Percentiles rank a stretch among this genome's conserved stretches.
phyloP scores from a whole-genome alignment of 2,113 vertebrate species.

The Typhlomys cinereus region DNA sequence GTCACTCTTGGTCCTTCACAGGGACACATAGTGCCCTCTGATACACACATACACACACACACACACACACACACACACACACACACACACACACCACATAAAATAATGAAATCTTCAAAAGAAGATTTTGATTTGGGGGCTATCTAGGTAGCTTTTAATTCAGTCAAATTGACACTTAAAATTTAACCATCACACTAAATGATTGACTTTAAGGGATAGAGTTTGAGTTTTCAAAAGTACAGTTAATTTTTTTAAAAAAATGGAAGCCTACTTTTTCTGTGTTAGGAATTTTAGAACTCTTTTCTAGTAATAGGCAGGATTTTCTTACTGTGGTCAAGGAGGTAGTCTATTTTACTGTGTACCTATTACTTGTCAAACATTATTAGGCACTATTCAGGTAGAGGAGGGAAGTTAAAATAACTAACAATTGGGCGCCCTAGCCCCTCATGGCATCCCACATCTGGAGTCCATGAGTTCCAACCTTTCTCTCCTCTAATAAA shows the following conservation, averaged over 20 bases:
- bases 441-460: no score
- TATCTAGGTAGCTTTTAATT: neutral
- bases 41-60: no score
- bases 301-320: conserved; percentile 6
- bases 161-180: neutral
- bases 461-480: no score
- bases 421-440: neutral
- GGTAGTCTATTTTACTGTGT: neutral
- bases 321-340: neutral
- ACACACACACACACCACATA: no score
- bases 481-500: no score
- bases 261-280: neutral
- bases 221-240: conserved; percentile 6
- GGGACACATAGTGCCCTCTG: no score
- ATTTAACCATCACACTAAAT: neutral
- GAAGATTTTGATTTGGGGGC: no score
- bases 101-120: no score
- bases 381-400: neutral
- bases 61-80: no score
- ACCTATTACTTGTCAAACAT: neutral
- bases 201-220: neutral
- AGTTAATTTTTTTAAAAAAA: conserved; percentile 14
- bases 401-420: neutral
- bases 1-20: no score
- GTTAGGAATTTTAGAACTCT: neutral